Conservation (phyloP, 23 tunicate genomes). For the Trididemnum miniatum region DNA sequence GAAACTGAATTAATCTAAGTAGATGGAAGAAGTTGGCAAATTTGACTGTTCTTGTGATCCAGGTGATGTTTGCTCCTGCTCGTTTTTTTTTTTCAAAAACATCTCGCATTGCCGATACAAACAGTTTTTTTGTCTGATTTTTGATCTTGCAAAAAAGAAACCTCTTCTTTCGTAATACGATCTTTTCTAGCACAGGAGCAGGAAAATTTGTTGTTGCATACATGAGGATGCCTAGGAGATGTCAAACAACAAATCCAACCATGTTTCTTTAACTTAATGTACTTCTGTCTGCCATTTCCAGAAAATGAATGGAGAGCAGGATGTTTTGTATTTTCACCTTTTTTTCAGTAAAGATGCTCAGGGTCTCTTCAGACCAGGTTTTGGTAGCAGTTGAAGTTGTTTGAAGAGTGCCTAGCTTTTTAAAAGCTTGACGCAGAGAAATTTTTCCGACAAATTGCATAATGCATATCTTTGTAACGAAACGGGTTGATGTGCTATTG, state of each 20-base stretch:
- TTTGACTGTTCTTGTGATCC: not conserved
- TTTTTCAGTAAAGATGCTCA: too few relatives aligned
- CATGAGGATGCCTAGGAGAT: not conserved
- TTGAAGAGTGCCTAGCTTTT: too few relatives aligned
- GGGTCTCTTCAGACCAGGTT: too few relatives aligned
- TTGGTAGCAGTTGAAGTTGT: too few relatives aligned
- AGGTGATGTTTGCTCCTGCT: not conserved
- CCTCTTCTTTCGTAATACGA: not conserved
- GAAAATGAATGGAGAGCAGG: too few relatives aligned
- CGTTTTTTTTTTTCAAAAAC: not conserved
- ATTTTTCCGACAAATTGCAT: too few relatives aligned
- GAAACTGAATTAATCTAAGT: not conserved
- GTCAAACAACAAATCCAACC: not conserved
- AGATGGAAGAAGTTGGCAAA: not conserved
- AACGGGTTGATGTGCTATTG: too few relatives aligned
- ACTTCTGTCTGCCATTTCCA: too few relatives aligned
- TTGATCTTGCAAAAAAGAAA: not conserved
- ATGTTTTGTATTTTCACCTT: too few relatives aligned
- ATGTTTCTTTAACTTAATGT: not conserved
- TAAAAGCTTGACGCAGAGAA: too few relatives aligned
- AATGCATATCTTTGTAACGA: too few relatives aligned
- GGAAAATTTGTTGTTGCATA: not conserved
- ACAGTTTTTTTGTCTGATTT: not conserved
- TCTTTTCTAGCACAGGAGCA: not conserved
- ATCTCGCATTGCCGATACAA: not conserved